Evolutionary conservation across 2,797 vertebrate genomes (phyloP), one percentile per base, ranked within the genome.

Genomic region (Pseudomugil tenellus): DNA sequence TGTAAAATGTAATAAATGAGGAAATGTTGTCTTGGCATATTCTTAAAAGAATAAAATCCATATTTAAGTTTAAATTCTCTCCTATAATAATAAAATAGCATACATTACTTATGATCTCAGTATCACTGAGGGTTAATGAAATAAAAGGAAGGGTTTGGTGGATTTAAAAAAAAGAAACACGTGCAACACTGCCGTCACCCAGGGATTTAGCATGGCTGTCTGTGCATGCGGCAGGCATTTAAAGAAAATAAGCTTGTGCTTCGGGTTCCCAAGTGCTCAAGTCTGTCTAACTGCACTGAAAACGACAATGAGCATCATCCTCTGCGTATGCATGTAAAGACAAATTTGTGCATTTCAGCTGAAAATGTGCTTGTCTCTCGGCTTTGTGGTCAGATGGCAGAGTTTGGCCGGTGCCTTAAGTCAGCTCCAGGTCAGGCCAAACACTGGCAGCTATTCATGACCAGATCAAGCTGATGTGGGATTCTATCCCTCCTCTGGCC

Each of bases 381-480:
- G 94, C 95, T 93, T 80, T 70, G 70, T 63, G 81, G 84, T 92
- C 79, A 70, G 71, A 93, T 92, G 92, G 94, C 75, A 92, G 95
- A 81, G 75, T 92, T 93, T 93, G 94, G 92, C 80, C 96, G 93
- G 93, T 94, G 94, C 94, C 96, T 94, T 95, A 96, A 96, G 95
- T 94, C 95, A 94, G 80, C 90, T 76, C 94, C 84, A 95, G 96
- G 96, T 97, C 96, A 96, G 94, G 87, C 92, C 94, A 95, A 96
- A 97, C 97, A 98, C 95, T 96, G 95, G 94, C 93, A 91, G 86
- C 95, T 94, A 97, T 99, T 98, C 97, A 98, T 95, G 94, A 94
- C 94, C 95, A 96, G 95, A 97, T 97, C 96, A 97, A 98, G 96
- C 96, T 97, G 96, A 97, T 97, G 97, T 96, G 96, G 98, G 96